phyloP scores from a whole-genome alignment of 2,113 vertebrate species.

The Coryphaenoides rupestris region DNA sequence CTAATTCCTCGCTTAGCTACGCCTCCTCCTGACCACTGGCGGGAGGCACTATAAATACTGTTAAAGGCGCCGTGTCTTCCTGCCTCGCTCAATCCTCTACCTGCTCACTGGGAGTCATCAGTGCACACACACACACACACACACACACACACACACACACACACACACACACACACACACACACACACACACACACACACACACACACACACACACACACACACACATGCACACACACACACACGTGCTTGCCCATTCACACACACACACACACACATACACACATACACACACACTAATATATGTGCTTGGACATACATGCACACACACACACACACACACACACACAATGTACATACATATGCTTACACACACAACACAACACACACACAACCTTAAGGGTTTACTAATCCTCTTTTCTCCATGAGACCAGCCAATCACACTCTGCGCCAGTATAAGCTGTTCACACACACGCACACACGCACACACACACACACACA shows the following conservation, averaged over 20 bases:
- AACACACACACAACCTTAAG: conserved; percentile 8
- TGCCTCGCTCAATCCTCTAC: conserved; percentile 29
- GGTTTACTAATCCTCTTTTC: conserved; percentile 68
- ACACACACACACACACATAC: conserved; percentile 22
- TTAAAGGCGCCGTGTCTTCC: conserved; percentile 56
- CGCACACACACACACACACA: too few species aligned
- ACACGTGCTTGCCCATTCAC: too few species aligned
- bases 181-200: conserved; percentile 10
- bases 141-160: conserved; percentile 16
- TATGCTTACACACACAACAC: conserved; percentile 12
- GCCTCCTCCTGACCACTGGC: conserved; percentile 38
- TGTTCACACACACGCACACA: conserved; percentile 12
- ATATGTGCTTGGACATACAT: neutral
- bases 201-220: conserved; percentile 17
- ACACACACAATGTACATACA: conserved; percentile 15
- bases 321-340: conserved; percentile 14
- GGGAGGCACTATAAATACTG: conserved; percentile 61
- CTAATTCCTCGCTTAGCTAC: conserved; percentile 51
- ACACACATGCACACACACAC: conserved; percentile 8
- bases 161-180: neutral
- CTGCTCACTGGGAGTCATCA: neutral
- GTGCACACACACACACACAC: conserved; percentile 25
- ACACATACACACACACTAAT: neutral
- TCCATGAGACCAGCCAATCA: conserved; percentile 59
- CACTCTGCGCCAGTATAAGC: conserved; percentile 42